Evolutionary conservation across 1,140 invertebrate species (phyloP), one percentile per base, ranked within the genome.

Genomic region (Antheraea mylitta): DNA sequence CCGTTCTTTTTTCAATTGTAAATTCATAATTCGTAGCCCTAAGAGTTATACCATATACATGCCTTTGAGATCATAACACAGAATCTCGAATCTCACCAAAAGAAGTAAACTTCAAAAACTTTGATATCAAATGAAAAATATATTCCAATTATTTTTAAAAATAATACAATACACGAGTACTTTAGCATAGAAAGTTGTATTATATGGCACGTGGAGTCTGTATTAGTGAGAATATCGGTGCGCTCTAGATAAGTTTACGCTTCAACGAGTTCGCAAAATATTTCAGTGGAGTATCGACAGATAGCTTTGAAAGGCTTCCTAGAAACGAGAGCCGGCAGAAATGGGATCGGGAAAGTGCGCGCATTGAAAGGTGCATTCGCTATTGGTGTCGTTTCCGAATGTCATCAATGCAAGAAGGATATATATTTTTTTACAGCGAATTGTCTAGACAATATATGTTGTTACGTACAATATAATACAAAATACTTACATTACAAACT

Each of bases 181-280:
- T 67, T 69, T 67, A 61, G 16, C 4, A 13, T 9, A 61, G 30
- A 3, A 61, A 22, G 69, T 59, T 58, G 64, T 70, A 71, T 60
- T 22, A 13, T 53, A 16, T 53, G 1, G 45, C 45, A 53, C 45
- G 9, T 53, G 45, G 10, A 53, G 45, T 53, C 45, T 53, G 16
- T 53, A 53, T 53, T 63, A 36, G 61, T 5, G 22, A n/a, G 61
- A 63, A 65, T 77, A 77, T 81, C 72, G 76, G 60, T 75, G 68
- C 69, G 66, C 63, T 66, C 48, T 72, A 69, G 37, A 72, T 60
- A 69, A 79, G 76, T 84, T 86, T 71, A 81, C 82, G 74, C 71
- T 83, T 71, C 81, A 82, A 83, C 79, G 82, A 86, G 68, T 86
- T 83, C 68, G 82, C 69, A 81, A 86, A 83, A 83, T 81, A 79